Conservation (phyloP, 2,797 vertebrate species). For the Acanthurus leucopareius region DNA sequence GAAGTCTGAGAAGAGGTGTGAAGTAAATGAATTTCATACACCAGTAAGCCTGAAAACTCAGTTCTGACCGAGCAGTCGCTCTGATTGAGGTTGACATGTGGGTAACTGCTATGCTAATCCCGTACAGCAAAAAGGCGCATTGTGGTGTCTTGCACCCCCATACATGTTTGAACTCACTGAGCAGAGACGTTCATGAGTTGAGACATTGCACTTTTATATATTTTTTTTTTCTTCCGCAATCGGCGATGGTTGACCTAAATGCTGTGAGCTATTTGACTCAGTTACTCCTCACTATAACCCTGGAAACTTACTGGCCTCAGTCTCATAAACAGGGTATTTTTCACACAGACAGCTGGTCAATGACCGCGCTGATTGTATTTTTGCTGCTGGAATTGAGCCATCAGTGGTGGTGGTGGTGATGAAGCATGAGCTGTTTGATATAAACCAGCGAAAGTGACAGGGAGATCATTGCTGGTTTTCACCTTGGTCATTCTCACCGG, state of each 20-base stretch:
- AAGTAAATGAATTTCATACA: constrained; percentile 84
- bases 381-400: constrained; percentile 76
- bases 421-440: constrained; percentile 73
- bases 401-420: constrained; percentile 61
- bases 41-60: constrained; percentile 79
- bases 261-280: constrained; percentile 48
- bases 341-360: constrained; percentile 81
- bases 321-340: constrained; percentile 75
- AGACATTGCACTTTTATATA: constrained; percentile 18
- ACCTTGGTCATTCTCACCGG: constrained; percentile 51
- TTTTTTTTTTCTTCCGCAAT: constrained; percentile 5
- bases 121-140: constrained; percentile 43
- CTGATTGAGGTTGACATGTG: constrained; percentile 75
- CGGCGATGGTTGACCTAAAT: constrained; percentile 33
- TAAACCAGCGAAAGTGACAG: constrained; percentile 75
- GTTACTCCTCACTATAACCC: constrained; percentile 50
- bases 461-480: constrained; percentile 72
- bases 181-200: constrained; percentile 40
- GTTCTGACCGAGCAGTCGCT: constrained; percentile 69
- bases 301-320: constrained; percentile 55
- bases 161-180: constrained; percentile 53
- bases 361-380: constrained; percentile 76
- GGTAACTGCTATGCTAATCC: constrained; percentile 71
- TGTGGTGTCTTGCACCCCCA: constrained; percentile 24
- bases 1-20: constrained; percentile 77